Evolutionary conservation across 2,888 invertebrate species (phyloP), one percentile per base, ranked within the genome.

Genomic region (Periphyllus acericola): DNA sequence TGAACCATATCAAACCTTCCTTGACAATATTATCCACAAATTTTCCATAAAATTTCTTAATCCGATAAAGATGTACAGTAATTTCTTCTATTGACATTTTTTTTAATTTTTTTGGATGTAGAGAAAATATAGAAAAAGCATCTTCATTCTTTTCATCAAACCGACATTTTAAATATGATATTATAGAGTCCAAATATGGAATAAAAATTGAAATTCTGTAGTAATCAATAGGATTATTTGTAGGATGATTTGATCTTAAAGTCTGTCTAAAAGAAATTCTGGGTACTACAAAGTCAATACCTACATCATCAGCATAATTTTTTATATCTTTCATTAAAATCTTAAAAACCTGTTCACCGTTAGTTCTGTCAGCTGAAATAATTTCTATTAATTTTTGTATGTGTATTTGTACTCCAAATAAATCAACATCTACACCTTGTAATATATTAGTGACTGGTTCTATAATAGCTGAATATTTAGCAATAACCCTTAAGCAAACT

Each of bases 41-140:
- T 79, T 60, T 29, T 60, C 60, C 60, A 79, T 60, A 79, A 29
- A 79, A 36, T 60, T 36, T 34, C 25, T 79, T 79, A 60, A 79
- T 60, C 14, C 25, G 32, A 25, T 36, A 34, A 60, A 79, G 14
- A 79, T 79, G 60, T 36, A 36, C 60, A 79, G 25, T 79, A 60
- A 60, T 25, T 79, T 79, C 34, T 79, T 79, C 36, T 79, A 4
- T 60, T 60, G 78, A 60, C 19, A 60, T 17, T 60, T 36, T 60
- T 60, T 79, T 60, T 9, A 60, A 79, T 34, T 60, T 79, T 60
- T 76, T 79, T 25, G 60, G 55, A 60, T 79, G 34, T 55, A 79
- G 36, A 79, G 79, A 79, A 79, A 79, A 79, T 36, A 79, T 60
- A 36, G 79, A 79, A 78, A 78, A 78, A 78, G 52, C 76, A 52